Conservation (phyloP, 2,797 vertebrate genomes). For the Rhinatrema bivittatum region DNA sequence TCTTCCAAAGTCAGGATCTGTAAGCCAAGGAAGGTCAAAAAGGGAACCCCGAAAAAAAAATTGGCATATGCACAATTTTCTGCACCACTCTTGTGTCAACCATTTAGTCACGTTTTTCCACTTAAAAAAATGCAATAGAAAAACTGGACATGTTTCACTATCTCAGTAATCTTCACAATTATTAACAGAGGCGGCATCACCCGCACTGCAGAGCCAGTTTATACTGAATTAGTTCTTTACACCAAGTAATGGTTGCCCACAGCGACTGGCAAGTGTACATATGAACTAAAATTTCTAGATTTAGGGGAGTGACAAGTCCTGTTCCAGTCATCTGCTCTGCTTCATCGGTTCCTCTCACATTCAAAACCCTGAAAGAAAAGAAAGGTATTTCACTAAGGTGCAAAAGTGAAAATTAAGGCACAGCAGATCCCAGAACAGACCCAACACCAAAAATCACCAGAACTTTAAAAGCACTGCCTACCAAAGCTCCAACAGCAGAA, state of each 20-base stretch:
- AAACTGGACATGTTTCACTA: conserved; percentile 77
- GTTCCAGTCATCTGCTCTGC: conserved; percentile 78
- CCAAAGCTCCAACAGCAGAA: too few relatives aligned
- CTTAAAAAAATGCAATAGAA: conserved; percentile 83
- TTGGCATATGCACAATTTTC: conserved; percentile 83
- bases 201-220: conserved; percentile 65
- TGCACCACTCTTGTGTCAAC: conserved; percentile 75
- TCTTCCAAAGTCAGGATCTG: conserved; percentile 66
- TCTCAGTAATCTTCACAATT: conserved; percentile 76
- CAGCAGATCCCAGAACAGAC: too few relatives aligned
- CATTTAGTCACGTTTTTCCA: conserved; percentile 70
- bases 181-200: conserved; percentile 58
- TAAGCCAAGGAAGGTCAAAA: conserved; percentile 72
- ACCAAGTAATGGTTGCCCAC: conserved; percentile 80
- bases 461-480: too few relatives aligned
- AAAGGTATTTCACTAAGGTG: too few relatives aligned
- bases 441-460: too few relatives aligned
- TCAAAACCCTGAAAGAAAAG: conserved; percentile 78
- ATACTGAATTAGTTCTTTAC: conserved; percentile 76
- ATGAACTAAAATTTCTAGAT: conserved; percentile 81
- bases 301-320: conserved; percentile 80
- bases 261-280: conserved; percentile 74
- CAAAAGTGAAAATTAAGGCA: too few relatives aligned
- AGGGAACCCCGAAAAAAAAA: conserved; percentile 56
- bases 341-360: conserved; percentile 68